Evolutionary conservation across 2,113 vertebrate genomes (phyloP).

Genomic region (Caranx melampygus): DNA sequence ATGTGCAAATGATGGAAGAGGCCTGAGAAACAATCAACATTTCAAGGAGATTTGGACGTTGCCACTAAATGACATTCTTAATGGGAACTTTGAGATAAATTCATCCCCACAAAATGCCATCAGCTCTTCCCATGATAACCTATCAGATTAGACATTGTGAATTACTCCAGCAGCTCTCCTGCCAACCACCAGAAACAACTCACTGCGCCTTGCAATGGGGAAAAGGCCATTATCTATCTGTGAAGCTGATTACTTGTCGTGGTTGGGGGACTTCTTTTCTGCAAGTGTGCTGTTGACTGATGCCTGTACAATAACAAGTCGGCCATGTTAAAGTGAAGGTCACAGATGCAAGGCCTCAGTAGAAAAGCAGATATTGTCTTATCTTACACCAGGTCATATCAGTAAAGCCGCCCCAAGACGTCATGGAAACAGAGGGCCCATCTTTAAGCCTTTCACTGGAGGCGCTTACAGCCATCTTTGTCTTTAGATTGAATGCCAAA

Average conservation of each 20-base stretch:
- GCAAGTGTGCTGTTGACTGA: conserved; percentile 30
- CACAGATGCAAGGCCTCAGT: conserved; percentile 17
- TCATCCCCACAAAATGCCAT: conserved; percentile 58
- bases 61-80: conserved; percentile 61
- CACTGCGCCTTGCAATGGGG: conserved; percentile 31
- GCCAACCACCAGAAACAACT: conserved; percentile 42
- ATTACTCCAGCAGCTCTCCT: conserved; percentile 50
- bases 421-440: conserved; percentile 23
- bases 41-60: conserved; percentile 70
- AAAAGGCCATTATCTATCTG: conserved; percentile 57
- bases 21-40: conserved; percentile 58
- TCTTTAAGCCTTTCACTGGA: conserved; percentile 13
- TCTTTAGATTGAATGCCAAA: conserved; percentile 39
- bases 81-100: conserved; percentile 69
- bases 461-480: conserved; percentile 3
- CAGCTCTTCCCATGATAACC: conserved; percentile 59
- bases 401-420: conserved; percentile 13
- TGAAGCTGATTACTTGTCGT: conserved; percentile 64
- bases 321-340: conserved; percentile 61
- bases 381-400: conserved; percentile 12
- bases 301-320: conserved; percentile 51
- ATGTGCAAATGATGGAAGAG: conserved; percentile 64
- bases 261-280: conserved; percentile 25
- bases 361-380: conserved; percentile 41
- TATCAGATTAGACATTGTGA: conserved; percentile 59